These are phyloP conservation scores for Tinea trinotella DNA, from an alignment of 2,888 invertebrate genomes.

Conservation along the genomic window DNA sequence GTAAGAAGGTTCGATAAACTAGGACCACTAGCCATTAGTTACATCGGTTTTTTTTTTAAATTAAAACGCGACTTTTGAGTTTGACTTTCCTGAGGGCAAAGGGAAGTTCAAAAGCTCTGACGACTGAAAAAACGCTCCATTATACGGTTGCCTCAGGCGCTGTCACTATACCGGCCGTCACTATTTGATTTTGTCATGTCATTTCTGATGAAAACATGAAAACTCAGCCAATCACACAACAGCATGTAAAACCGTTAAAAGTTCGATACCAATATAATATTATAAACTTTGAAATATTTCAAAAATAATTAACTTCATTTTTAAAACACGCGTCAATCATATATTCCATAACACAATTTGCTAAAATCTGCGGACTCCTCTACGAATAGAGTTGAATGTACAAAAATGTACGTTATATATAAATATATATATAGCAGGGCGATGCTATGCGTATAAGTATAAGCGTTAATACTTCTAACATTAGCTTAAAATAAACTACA, in stretches of 20 bases:
- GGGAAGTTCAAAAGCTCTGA: too few relatives aligned
- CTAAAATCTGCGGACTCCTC: neutral
- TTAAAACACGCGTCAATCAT: neutral
- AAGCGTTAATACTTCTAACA: neutral
- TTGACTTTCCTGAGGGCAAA: too few relatives aligned
- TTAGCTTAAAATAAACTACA: neutral
- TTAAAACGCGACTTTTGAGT: too few relatives aligned
- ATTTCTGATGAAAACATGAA: neutral
- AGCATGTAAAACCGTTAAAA: constrained; percentile 1
- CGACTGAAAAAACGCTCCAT: too few relatives aligned
- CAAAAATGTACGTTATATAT: neutral
- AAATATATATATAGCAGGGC: neutral
- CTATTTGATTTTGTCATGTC: neutral
- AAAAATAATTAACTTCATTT: neutral
- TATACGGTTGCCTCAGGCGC: too few relatives aligned
- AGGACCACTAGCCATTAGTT: too few relatives aligned
- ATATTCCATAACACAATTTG: neutral
- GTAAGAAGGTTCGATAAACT: too few relatives aligned
- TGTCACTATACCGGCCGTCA: too few relatives aligned
- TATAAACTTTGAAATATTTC: neutral
- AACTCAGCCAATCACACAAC: neutral
- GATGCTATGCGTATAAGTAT: neutral
- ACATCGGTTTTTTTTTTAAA: too few relatives aligned
- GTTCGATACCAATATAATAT: neutral
- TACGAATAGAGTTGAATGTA: neutral